Evolutionary conservation across 1,140 invertebrate species (phyloP), one percentile per base, ranked within the genome.

Genomic region (Amyelois transitella): DNA sequence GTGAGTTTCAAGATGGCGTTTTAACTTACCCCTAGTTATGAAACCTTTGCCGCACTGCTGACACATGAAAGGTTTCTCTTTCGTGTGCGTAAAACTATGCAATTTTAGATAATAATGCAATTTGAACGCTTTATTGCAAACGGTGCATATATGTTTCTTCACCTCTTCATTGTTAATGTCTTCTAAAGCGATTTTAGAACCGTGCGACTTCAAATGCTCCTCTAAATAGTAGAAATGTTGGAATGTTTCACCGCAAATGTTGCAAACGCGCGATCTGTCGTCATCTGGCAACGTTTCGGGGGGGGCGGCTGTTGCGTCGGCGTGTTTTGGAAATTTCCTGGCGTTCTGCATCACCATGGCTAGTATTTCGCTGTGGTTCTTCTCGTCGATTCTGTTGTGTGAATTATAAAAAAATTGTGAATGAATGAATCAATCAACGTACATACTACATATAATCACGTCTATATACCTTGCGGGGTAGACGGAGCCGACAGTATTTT

Each of bases 71-170:
- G 84, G 84, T 25, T 85, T 85, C 43, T 87, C 84, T 21, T 87
- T 87, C 0, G 81, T 80, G 44, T 87, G 84, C 0, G 84, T 87
- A 45, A 82, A 87, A 17, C 75, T 81, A 51, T 87, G 84, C 2
- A 87, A 48, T 21, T 87, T 87, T 3, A 87, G 38, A 47, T 87
- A 87, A 32, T 87, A 87, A 20, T 83, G 81, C 0, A 87, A 62
- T 28, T 83, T 92, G 55, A 92, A 92, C 47, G 85, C 77, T 51
- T 91, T 91, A 14, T 91, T 90, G 61, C 91, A 92, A 8, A 90
- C 86, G 43, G 88, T 74, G 25, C 90, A 91, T 0, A 87, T 78
- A 48, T 90, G 88, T 6, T 90, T 90, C 52, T 90, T 90, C 6
- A 88, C 88, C 6, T 81, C 80, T 0, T 48, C 44, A 58, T 86